Base-by-base conservation (phyloP, 1,140 invertebrate species). In the Lordiphosa mommai region DNA sequence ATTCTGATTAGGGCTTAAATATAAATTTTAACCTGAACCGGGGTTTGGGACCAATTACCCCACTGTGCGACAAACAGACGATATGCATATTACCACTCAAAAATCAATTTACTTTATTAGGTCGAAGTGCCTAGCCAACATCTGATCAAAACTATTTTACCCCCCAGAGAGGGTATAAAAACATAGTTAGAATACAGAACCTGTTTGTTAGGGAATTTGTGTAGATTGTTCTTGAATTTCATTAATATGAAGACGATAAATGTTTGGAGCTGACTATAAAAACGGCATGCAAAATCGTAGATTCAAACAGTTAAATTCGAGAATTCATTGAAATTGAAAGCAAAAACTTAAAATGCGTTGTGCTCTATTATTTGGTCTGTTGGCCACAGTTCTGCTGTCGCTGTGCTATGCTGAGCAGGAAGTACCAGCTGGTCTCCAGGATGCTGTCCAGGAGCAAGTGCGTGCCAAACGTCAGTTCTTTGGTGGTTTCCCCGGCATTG, bases 151-250 rank as follows among this genome's bases (percentile, higher is more conserved):
- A 23, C 4, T 4, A 23, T 23, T 6, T 23, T 4, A 23, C 20
- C 20, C 20, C 20, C 20, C 20, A 0, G 20, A 5, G 6, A 23
- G 20, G 1, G 20, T 23, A 23, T 23, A 23, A 23, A 4, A 23
- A 4, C 20, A 23, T 23, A 23, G 20, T 23, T 23, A 23, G 4
- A 23, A 23, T 1, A 23, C 20, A 23, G 20, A 23, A 23, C 20
- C 20, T 5, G 20, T 23, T 23, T 6, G 20, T 23, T 23, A 5
- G 20, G 20, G 20, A 23, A 23, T 23, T 23, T 23, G 20, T 23
- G 20, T 23, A 23, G 64, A 79, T 60, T 69, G 73, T 72, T 79
- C 73, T 77, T 77, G 73, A 77, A 77, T 79, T 61, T 64, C 73
- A 77, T 77, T 77, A 77, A 72, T 79, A 72, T 40, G 20, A 9